Percentiles rank a stretch among this genome's conserved stretches.
Conservation (phyloP, 2,888 invertebrate genomes). For the Drosophila aldrichi region DNA sequence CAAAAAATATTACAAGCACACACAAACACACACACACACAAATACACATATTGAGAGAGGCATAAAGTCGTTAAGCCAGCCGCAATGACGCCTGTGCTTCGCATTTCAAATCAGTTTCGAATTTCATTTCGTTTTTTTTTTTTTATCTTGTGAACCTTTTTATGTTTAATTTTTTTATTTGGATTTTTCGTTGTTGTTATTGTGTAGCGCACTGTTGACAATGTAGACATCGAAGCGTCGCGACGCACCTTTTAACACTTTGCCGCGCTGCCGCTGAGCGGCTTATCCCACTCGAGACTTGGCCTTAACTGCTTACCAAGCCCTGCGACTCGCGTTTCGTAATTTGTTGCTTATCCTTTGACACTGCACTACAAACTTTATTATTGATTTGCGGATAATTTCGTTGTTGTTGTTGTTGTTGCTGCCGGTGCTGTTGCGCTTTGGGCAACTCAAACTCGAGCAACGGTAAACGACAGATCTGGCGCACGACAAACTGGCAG, state of each 20-base stretch:
- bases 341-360: conserved; percentile 39
- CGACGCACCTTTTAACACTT: conserved; percentile 77
- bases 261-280: conserved; percentile 29
- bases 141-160: conserved; percentile 49
- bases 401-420: not conserved
- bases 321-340: conserved; percentile 14
- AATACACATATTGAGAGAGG: conserved; percentile 19
- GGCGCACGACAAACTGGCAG: conserved; percentile 68
- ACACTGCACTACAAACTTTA: conserved; percentile 22
- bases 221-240: conserved; percentile 59
- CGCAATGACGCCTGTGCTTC: conserved; percentile 58
- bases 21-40: conserved; percentile 11
- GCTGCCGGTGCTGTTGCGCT: conserved; percentile 40
- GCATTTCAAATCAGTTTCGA: conserved; percentile 67
- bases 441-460: conserved; percentile 29
- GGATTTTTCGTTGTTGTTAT: conserved; percentile 7
- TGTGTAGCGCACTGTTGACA: conserved; percentile 70
- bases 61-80: conserved; percentile 53
- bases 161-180: conserved; percentile 26
- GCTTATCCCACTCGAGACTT: conserved; percentile 40
- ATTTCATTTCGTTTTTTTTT: conserved; percentile 56
- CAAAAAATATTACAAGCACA: conserved; percentile 15
- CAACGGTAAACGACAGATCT: conserved; percentile 77
- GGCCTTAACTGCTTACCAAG: conserved; percentile 16
- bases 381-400: conserved; percentile 8